These are phyloP conservation scores for Darwinula stevensoni DNA, from an alignment of 2,888 invertebrate species.

Conservation along the genomic window DNA sequence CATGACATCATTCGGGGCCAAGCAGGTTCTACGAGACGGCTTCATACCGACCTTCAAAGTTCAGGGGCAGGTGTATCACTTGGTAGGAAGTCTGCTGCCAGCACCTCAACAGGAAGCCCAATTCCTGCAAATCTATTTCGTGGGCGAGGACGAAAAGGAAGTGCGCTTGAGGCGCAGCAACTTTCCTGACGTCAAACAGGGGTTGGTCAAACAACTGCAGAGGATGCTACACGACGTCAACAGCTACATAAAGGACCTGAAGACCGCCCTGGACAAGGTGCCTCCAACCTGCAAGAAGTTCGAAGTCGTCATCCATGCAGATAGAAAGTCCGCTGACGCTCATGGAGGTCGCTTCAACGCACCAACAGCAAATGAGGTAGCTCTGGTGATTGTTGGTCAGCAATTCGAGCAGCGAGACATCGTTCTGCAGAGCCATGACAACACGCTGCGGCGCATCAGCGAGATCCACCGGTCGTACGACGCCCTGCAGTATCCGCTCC, in stretches of 20 bases:
- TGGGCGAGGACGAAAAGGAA: too few species aligned
- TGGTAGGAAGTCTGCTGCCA: neutral
- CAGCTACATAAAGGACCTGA: too few species aligned
- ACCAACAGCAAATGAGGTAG: constrained; percentile 1
- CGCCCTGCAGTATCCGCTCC: constrained; percentile 16
- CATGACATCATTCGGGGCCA: constrained; percentile 11
- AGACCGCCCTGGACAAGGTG: too few species aligned
- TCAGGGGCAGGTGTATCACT: neutral
- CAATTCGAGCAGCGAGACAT: too few species aligned
- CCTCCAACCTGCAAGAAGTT: too few species aligned
- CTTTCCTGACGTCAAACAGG: too few species aligned
- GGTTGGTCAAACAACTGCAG: neutral
- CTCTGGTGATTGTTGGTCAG: constrained; percentile 6
- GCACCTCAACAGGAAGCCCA: too few species aligned
- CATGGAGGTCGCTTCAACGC: neutral
- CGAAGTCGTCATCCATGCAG: too few species aligned
- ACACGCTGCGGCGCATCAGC: constrained; percentile 11
- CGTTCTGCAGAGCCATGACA: constrained; percentile 7
- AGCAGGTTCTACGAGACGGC: constrained; percentile 10
- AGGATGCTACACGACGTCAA: constrained; percentile 1
- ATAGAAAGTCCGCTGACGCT: too few species aligned
- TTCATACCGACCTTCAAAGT: constrained; percentile 10
- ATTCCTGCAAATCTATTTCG: too few species aligned
- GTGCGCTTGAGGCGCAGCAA: too few species aligned
- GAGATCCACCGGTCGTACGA: constrained; percentile 15